These are phyloP conservation scores for Lipophrys pholis DNA, from an alignment of 2,113 vertebrate genomes.

Conservation along the genomic window DNA sequence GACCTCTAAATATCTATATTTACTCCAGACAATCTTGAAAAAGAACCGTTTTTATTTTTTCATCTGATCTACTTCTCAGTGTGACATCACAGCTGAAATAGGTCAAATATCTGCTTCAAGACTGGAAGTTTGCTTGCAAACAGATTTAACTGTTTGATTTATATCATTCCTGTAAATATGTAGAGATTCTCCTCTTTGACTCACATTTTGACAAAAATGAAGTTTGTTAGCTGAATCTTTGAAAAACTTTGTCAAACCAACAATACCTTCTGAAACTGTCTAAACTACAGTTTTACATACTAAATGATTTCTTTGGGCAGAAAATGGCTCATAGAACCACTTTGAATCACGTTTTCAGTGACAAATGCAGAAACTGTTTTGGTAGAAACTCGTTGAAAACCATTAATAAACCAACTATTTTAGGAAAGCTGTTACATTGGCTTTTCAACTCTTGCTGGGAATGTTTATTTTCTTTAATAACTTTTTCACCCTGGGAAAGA, in stretches of 20 bases:
- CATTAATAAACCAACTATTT: not conserved
- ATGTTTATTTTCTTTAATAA: slow-evolving; percentile 18
- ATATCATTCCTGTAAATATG: not conserved
- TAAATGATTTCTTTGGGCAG: no score
- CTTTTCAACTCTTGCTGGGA: slow-evolving; percentile 3
- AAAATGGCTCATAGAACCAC: no score
- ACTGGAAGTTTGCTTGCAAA: slow-evolving; percentile 25
- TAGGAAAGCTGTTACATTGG: not conserved
- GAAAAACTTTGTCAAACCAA: no score
- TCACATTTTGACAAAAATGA: not conserved
- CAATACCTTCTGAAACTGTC: no score
- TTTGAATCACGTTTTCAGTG: no score
- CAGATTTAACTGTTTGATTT: no score
- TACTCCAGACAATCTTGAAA: slow-evolving; percentile 53
- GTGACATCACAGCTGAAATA: slow-evolving; percentile 56
- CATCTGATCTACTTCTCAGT: slow-evolving; percentile 61
- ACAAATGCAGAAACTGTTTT: no score
- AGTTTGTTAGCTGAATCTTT: no score
- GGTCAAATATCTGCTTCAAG: slow-evolving; percentile 45
- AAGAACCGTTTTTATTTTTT: slow-evolving; percentile 14
- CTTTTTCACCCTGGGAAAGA: slow-evolving; percentile 3
- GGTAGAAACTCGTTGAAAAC: no score
- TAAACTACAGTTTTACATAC: no score
- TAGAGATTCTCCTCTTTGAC: not conserved
- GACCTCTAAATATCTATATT: slow-evolving; percentile 73